phyloP scores from a whole-genome alignment of 2,113 vertebrate species.

The Callipepla californica region DNA sequence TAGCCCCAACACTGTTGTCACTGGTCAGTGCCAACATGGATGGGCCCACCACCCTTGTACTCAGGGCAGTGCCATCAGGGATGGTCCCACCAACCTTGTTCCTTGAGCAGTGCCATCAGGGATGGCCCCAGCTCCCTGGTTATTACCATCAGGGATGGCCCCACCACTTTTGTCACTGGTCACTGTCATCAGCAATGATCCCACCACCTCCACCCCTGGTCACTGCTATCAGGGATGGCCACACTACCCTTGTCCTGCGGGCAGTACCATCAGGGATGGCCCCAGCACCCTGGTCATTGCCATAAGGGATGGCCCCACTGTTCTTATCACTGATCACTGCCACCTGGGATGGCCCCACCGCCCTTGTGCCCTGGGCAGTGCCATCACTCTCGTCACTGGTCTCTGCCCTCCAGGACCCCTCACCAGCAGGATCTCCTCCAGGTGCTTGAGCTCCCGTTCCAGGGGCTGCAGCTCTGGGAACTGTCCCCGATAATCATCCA shows the following conservation, averaged over 20 bases:
- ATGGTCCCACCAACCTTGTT: not conserved
- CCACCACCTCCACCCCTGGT: not conserved
- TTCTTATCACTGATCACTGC: not conserved
- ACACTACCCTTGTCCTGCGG: accelerated
- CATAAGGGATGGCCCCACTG: too few species aligned
- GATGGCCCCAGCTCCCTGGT: not conserved
- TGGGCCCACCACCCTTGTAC: not conserved
- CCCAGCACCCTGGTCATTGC: too few species aligned
- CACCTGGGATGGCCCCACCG: too few species aligned
- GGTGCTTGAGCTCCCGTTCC: slow-evolving; percentile 88
- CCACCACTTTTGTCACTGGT: too few species aligned
- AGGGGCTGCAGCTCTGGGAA: slow-evolving; percentile 93
- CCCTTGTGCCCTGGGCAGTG: not conserved
- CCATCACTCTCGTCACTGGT: not conserved
- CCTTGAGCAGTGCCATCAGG: not conserved
- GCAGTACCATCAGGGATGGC: not conserved
- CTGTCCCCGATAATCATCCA: slow-evolving; percentile 95
- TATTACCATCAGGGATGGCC: too few species aligned
- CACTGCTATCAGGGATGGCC: not conserved
- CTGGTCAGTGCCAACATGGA: too few species aligned
- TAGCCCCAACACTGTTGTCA: too few species aligned
- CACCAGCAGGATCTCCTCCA: slow-evolving; percentile 91
- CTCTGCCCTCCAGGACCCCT: slow-evolving; percentile 34
- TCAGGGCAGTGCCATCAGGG: not conserved
- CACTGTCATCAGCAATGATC: not conserved